phyloP scores from a whole-genome alignment of 2,113 vertebrate genomes.

The Hemichromis elongatus region DNA sequence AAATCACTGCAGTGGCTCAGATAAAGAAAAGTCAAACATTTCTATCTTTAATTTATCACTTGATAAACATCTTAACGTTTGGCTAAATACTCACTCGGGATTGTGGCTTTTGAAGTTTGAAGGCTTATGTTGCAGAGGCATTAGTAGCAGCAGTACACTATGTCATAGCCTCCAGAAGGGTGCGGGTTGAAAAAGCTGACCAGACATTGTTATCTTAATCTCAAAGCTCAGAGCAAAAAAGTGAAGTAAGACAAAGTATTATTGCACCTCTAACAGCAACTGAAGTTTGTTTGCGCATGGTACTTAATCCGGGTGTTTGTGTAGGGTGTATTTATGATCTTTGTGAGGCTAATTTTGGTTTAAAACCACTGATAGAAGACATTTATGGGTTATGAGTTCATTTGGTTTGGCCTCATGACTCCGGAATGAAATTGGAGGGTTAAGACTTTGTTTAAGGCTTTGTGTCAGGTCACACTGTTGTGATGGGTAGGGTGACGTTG shows the following conservation, averaged over 20 bases:
- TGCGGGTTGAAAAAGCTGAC: not conserved
- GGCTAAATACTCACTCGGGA: not conserved
- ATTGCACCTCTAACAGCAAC: not conserved
- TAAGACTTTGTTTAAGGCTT: not conserved
- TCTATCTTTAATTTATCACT: not conserved
- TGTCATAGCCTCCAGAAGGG: not conserved
- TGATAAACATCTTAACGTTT: not conserved
- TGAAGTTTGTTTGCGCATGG: not conserved
- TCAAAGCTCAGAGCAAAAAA: not conserved
- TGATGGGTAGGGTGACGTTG: not conserved
- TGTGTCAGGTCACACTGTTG: not conserved
- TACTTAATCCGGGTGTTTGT: not conserved
- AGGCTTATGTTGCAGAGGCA: not conserved
- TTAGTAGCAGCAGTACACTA: not conserved
- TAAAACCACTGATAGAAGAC: not conserved
- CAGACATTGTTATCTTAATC: not conserved
- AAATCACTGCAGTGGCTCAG: not conserved
- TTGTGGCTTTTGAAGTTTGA: not conserved
- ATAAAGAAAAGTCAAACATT: not conserved
- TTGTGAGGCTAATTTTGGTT: not conserved
- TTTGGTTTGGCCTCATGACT: not conserved
- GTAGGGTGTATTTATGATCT: not conserved
- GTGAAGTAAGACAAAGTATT: not conserved
- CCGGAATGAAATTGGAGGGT: not conserved
- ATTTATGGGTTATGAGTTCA: not conserved